Evolutionary conservation across 2,797 vertebrate genomes (phyloP).

Genomic region (Poeciliopsis gracilis): DNA sequence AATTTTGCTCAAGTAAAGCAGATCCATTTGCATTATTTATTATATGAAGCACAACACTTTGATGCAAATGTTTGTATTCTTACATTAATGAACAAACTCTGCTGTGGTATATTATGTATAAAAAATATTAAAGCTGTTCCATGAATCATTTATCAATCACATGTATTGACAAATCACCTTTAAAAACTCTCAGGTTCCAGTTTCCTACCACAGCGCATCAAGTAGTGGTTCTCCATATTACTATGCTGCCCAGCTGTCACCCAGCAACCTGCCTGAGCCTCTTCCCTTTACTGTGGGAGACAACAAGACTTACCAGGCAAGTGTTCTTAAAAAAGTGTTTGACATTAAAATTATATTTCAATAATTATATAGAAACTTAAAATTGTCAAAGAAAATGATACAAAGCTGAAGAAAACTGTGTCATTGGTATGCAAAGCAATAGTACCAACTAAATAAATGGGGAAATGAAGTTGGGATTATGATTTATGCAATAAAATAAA

Average conservation of each 20-base stretch:
- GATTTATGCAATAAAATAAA: background rate
- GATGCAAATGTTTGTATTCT: background rate
- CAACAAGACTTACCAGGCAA: constrained; percentile 93
- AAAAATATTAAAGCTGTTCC: background rate
- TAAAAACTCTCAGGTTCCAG: constrained; percentile 81
- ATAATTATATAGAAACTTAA: constrained; percentile 2
- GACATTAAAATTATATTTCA: too few relatives aligned
- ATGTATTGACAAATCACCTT: constrained; percentile 13
- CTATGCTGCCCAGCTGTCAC: constrained; percentile 94
- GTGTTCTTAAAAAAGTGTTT: constrained; percentile 22
- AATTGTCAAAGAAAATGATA: constrained; percentile 9
- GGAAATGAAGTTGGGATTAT: background rate
- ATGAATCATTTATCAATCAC: background rate
- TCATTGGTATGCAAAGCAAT: background rate
- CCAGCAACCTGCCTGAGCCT: constrained; percentile 91
- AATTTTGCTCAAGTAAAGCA: background rate
- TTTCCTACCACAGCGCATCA: constrained; percentile 89
- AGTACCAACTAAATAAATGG: background rate
- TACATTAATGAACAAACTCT: background rate
- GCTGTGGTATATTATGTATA: background rate
- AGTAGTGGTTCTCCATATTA: constrained; percentile 91
- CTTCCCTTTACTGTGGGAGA: constrained; percentile 96
- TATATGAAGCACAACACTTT: background rate
- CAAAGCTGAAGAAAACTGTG: background rate
- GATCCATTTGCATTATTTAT: background rate